phyloP scores from a whole-genome alignment of 2,797 vertebrate species.

The Scomberomorus guttatus region DNA sequence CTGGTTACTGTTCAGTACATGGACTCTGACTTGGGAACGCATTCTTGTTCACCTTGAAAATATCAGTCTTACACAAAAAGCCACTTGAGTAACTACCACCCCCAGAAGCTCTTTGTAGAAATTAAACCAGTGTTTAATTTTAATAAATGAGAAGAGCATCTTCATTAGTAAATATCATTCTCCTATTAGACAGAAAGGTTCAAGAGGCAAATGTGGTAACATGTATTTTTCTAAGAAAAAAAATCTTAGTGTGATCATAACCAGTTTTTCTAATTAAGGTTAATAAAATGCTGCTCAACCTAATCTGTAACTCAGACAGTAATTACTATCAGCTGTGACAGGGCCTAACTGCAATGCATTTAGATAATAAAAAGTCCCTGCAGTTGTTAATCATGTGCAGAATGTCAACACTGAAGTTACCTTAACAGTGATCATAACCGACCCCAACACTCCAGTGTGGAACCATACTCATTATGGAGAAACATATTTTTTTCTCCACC shows the following conservation, averaged over 20 bases:
- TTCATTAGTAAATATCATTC: slow-evolving; percentile 1
- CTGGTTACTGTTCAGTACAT: not conserved
- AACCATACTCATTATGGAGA: too few relatives aligned
- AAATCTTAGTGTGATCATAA: too few relatives aligned
- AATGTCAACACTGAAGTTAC: too few relatives aligned
- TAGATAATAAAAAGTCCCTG: too few relatives aligned
- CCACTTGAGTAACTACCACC: slow-evolving; percentile 10
- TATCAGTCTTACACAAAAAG: slow-evolving; percentile 17
- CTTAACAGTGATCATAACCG: too few relatives aligned
- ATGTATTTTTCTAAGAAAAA: not conserved
- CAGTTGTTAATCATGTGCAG: too few relatives aligned
- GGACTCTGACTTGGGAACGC: not conserved
- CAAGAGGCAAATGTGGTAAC: not conserved
- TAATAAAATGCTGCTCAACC: not conserved
- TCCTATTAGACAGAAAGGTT: not conserved
- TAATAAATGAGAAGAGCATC: slow-evolving; percentile 7
- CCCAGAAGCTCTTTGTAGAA: slow-evolving; percentile 14
- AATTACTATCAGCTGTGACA: too few relatives aligned
- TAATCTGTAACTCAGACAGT: too few relatives aligned
- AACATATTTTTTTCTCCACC: too few relatives aligned
- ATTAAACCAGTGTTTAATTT: slow-evolving; percentile 6
- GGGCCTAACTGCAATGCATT: too few relatives aligned
- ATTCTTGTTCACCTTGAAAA: slow-evolving; percentile 5
- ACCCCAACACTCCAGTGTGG: too few relatives aligned
- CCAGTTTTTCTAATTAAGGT: too few relatives aligned